These are phyloP conservation scores for Eretmocerus hayati DNA, from an alignment of 2,888 invertebrate genomes.

Conservation along the genomic window DNA sequence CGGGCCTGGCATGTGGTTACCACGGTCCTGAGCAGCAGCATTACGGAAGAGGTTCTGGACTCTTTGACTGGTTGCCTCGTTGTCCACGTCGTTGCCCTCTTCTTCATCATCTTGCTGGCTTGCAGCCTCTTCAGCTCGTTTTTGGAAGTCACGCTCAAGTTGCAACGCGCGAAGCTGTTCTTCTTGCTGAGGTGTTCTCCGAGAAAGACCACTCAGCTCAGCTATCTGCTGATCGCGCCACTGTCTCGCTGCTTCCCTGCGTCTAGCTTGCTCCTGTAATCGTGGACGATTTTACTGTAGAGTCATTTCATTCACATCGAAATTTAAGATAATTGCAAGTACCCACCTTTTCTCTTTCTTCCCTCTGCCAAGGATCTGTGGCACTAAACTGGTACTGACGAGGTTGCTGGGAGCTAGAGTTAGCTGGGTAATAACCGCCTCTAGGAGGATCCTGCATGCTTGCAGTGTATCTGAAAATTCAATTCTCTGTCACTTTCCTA, in stretches of 20 bases:
- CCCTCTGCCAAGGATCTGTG: constrained; percentile 86
- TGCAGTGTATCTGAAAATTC: constrained; percentile 54
- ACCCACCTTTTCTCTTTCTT: constrained; percentile 74
- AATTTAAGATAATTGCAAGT: not conserved
- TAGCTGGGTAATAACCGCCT: constrained; percentile 60
- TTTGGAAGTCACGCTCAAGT: constrained; percentile 90
- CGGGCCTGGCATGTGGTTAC: constrained; percentile 26
- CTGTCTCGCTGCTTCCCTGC: constrained; percentile 67
- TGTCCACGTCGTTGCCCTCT: constrained; percentile 44
- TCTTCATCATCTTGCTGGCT: constrained; percentile 65
- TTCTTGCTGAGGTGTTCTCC: constrained; percentile 71
- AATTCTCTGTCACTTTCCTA: not conserved
- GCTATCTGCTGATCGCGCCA: constrained; percentile 83
- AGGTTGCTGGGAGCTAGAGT: constrained; percentile 43
- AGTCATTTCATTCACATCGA: not conserved
- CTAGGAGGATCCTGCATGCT: constrained; percentile 68
- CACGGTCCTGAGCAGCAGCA: constrained; percentile 42
- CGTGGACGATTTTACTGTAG: not conserved
- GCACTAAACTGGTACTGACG: constrained; percentile 48
- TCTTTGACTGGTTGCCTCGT: constrained; percentile 41
- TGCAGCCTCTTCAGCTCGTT: constrained; percentile 74
- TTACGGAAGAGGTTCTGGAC: constrained; percentile 52
- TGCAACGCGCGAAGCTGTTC: constrained; percentile 83
- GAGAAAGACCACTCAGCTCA: constrained; percentile 64
- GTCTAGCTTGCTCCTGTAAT: constrained; percentile 57